These are phyloP conservation scores for Sphaeridia pumilis DNA, from an alignment of 2,888 invertebrate genomes.

Conservation along the genomic window DNA sequence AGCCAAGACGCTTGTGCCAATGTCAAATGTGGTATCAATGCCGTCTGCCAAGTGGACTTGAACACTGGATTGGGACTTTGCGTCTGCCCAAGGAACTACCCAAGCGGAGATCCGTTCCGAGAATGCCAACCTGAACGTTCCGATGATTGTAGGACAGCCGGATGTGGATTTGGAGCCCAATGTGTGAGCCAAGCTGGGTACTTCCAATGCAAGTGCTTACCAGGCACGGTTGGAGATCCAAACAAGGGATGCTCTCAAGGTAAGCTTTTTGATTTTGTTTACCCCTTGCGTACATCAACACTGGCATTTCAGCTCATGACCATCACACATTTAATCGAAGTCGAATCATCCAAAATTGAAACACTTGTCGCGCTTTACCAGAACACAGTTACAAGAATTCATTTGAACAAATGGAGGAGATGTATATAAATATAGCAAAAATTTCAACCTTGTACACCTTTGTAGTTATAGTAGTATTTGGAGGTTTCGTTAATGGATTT, in stretches of 20 bases:
- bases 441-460: neutral
- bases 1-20: constrained; percentile 59
- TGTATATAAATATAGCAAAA: too few species aligned
- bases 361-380: neutral
- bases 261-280: constrained; percentile 39
- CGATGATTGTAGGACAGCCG: constrained; percentile 54
- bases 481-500: neutral
- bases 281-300: neutral
- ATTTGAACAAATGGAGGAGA: too few species aligned
- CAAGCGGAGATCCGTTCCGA: constrained; percentile 70
- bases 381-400: neutral
- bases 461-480: neutral
- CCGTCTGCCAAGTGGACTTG: constrained; percentile 60
- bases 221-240: constrained; percentile 60
- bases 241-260: constrained; percentile 58
- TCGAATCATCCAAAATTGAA: neutral
- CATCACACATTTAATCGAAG: too few species aligned
- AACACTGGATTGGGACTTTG: constrained; percentile 44
- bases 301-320: neutral
- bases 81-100: constrained; percentile 69
- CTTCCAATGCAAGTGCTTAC: constrained; percentile 68
- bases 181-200: constrained; percentile 72
- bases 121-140: constrained; percentile 49
- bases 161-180: constrained; percentile 74
- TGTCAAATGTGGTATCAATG: constrained; percentile 68